Percentiles rank a stretch among this genome's conserved stretches.
phyloP scores from a whole-genome alignment of 2,113 vertebrate species.

The Pontoporia blainvillei region DNA sequence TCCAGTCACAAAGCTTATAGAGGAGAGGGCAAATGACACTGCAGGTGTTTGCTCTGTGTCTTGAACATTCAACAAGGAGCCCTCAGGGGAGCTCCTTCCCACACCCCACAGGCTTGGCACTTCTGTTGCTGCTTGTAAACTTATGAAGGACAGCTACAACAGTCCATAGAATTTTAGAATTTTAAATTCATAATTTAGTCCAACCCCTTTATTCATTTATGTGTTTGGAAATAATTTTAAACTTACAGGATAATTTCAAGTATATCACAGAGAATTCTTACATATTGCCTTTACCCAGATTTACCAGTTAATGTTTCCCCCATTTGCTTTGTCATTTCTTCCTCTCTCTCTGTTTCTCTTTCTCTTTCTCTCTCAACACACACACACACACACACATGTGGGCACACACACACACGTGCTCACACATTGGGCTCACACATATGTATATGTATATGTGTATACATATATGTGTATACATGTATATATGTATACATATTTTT shows the following conservation, averaged over 20 bases:
- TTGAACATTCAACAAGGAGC: accelerated
- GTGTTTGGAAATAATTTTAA: background rate
- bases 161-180: background rate
- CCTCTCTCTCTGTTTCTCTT: background rate
- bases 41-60: background rate
- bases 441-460: background rate
- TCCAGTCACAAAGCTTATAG: background rate
- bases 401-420: too few species aligned
- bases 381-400: too few species aligned
- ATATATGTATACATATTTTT: background rate
- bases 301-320: background rate
- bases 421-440: too few species aligned
- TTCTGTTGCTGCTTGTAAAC: background rate
- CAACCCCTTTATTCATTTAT: background rate
- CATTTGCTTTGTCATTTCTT: background rate
- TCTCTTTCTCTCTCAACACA: background rate
- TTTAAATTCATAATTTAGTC: background rate
- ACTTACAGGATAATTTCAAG: background rate
- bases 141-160: background rate
- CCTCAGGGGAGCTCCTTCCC: accelerated
- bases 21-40: accelerated
- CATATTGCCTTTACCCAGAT: background rate
- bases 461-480: background rate
- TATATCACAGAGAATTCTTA: background rate
- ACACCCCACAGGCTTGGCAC: accelerated